phyloP scores from a whole-genome alignment of 2,113 vertebrate species.

The Bos indicus region DNA sequence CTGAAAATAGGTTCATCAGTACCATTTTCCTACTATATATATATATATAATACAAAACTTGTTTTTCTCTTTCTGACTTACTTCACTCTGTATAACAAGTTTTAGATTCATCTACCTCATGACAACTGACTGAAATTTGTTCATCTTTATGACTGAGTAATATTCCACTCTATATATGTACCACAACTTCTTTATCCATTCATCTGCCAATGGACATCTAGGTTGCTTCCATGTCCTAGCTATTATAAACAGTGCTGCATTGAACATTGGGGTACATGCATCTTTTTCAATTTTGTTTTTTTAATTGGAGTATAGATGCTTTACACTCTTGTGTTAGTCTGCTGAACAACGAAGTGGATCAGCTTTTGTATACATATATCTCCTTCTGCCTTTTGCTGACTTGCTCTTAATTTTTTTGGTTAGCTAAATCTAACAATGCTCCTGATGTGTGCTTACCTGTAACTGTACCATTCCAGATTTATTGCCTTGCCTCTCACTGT shows the following conservation, averaged over 20 bases:
- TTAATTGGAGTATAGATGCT: not conserved
- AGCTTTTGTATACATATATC: not conserved
- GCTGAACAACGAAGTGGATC: not conserved
- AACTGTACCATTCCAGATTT: not conserved
- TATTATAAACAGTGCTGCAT: not conserved
- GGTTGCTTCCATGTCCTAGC: not conserved
- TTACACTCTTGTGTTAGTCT: not conserved
- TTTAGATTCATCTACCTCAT: not conserved
- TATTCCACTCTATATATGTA: not conserved
- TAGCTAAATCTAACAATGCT: not conserved
- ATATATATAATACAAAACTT: not conserved
- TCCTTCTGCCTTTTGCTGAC: not conserved
- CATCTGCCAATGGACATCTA: not conserved
- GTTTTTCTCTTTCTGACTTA: not conserved
- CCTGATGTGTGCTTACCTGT: not conserved
- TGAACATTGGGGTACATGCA: not conserved
- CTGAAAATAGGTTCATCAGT: not conserved
- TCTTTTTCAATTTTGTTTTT: not conserved
- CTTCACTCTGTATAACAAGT: not conserved
- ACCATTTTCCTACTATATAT: not conserved
- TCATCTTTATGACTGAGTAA: not conserved
- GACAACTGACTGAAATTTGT: not conserved
- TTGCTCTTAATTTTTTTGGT: not conserved
- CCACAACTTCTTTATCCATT: not conserved
- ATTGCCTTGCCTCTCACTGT: not conserved